Conservation (phyloP, 2,888 invertebrate genomes). For the Mythimna lalbum region DNA sequence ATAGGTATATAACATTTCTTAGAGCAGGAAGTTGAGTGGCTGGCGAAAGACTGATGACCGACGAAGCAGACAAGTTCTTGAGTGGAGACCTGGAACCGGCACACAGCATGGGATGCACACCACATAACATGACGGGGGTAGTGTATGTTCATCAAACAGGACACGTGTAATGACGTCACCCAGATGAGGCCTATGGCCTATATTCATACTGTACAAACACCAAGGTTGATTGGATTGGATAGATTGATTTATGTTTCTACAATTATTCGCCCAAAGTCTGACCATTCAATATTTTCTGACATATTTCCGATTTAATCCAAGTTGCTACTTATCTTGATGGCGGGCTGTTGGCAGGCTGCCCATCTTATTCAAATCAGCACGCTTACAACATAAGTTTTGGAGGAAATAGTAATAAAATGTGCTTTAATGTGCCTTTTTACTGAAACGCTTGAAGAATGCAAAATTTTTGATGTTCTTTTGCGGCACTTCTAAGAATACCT, state of each 20-base stretch:
- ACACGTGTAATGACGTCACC: slow-evolving; percentile 34
- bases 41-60: slow-evolving; percentile 11
- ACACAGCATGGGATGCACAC: slow-evolving; percentile 4
- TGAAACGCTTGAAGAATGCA: slow-evolving; percentile 25
- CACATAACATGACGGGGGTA: slow-evolving; percentile 2
- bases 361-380: slow-evolving; percentile 63
- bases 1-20: slow-evolving; percentile 23
- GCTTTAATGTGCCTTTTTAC: slow-evolving; percentile 49
- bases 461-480: slow-evolving; percentile 18
- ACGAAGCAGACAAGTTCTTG: slow-evolving; percentile 10
- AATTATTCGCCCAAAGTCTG: slow-evolving; percentile 41
- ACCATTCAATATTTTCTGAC: slow-evolving; percentile 51
- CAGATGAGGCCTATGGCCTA: slow-evolving; percentile 30
- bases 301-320: slow-evolving; percentile 48
- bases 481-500: slow-evolving; percentile 1
- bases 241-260: slow-evolving; percentile 53
- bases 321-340: slow-evolving; percentile 63
- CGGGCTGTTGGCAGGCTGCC: slow-evolving; percentile 66
- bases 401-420: slow-evolving; percentile 61
- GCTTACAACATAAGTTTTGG: slow-evolving; percentile 61
- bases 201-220: slow-evolving; percentile 25
- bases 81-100: slow-evolving; percentile 10
- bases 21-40: slow-evolving; percentile 20
- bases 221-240: slow-evolving; percentile 50
- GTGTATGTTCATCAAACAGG: slow-evolving; percentile 6